Base-by-base conservation (phyloP, 2,113 vertebrate species). In the Brachyhypopomus occidentalis region DNA sequence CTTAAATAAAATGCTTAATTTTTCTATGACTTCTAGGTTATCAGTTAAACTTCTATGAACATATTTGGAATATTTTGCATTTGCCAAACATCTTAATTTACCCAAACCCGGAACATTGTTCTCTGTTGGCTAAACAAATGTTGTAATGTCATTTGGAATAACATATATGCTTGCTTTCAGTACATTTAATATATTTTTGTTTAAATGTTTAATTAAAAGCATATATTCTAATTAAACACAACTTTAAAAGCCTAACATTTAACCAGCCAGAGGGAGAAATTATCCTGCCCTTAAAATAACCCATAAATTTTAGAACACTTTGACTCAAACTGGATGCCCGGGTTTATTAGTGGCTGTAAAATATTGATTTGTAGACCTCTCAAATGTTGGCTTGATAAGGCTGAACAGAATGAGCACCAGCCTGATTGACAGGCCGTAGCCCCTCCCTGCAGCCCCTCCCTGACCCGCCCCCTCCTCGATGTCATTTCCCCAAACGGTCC, bases 261-360 rank as follows among this genome's bases (percentile, higher is more conserved):
- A 73, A 85, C 85, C 88, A 87, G 88, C 85, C 87, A 81, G 82
- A 66, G 89, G 81, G 69, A 58, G 85, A 87, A 91, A 92, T 90
- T 84, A 90, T 84, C 84, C 86, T 86, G 79, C 84, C 82, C 71
- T 92, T 90, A 92, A 91, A 88, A 91, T 89, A 88, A 83, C 87
- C 89, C 88, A 89, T 94, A 93, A 92, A 93, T 93, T 92, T 91
- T 69, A 80, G 72, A 87, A 85, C 85, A 89, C 90, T 92, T 92
- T 88, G 88, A 86, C 75, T 88, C 87, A 90, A 91, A 90, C 91
- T 91, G 90, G 89, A 92, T 88, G 83, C 87, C 85, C 23, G 78
- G 79, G 89, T 94, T 94, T 93, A 94, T 92, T 90, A 89, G 92
- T 86, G 64, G 79, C 83, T 91, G 91, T 93, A 93, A 94, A 94